Percentiles rank a stretch among this genome's conserved stretches.
phyloP scores from a whole-genome alignment of 2,888 invertebrate genomes.

The Nudaria mundana region DNA sequence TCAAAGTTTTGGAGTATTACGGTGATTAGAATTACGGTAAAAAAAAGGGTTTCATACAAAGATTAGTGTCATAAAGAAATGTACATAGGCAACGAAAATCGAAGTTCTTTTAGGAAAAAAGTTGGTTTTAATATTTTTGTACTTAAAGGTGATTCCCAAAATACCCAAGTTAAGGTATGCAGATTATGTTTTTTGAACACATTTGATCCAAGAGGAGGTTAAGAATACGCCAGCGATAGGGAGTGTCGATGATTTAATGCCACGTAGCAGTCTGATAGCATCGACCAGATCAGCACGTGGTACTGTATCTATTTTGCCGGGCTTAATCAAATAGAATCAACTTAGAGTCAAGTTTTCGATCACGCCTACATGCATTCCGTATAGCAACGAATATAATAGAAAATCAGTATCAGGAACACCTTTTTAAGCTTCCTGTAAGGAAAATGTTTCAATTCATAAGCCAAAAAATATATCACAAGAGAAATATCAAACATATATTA shows the following conservation, averaged over 20 bases:
- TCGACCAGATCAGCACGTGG: not conserved
- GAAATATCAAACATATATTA: too few species aligned
- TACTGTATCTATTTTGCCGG: not conserved
- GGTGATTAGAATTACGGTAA: not conserved
- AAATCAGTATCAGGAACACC: conserved; percentile 9
- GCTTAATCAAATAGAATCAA: not conserved
- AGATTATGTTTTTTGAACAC: not conserved
- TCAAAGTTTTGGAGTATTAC: not conserved
- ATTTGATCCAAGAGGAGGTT: not conserved
- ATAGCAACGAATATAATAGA: conserved; percentile 15
- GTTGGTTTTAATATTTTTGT: not conserved
- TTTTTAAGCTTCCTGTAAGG: too few species aligned
- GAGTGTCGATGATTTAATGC: too few species aligned
- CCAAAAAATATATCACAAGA: too few species aligned
- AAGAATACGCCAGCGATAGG: not conserved
- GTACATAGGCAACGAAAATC: too few species aligned
- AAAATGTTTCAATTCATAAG: too few species aligned
- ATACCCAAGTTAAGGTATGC: not conserved
- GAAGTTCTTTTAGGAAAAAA: not conserved
- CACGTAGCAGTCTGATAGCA: not conserved
- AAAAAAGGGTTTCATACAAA: too few species aligned
- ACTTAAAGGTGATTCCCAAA: not conserved
- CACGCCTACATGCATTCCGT: not conserved
- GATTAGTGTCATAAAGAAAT: too few species aligned
- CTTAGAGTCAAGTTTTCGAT: not conserved